Base-by-base conservation (phyloP, 2,888 invertebrate genomes). In the Phengaris alcon region DNA sequence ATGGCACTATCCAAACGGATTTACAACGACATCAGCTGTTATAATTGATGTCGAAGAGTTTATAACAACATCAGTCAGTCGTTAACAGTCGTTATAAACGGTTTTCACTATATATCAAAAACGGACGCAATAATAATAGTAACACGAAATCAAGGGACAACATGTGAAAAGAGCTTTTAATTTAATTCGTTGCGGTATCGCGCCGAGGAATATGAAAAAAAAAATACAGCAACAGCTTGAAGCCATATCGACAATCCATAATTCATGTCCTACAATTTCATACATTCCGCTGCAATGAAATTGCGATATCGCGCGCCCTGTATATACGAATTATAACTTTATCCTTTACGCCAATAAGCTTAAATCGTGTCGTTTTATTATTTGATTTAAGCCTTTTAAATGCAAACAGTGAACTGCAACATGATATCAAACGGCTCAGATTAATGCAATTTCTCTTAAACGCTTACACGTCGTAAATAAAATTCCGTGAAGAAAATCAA, bases 241-340 rank as follows among this genome's bases (percentile, higher is more conserved):
- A 91, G 92, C 93, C 90, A 90, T 93, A 93, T 93, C 93, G 93
- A 93, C 93, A 93, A 93, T 93, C 92, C 92, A 93, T 93, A 93
- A 93, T 93, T 93, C 93, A 93, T 93, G 93, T 92, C 91, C 88
- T 88, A 93, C 93, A 93, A 92, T 93, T 93, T 93, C 91, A 93
- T 93, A 93, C 89, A 86, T 88, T 87, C 87, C 84, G 81, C 84
- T 83, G 80, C 81, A 81, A 80, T 79, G 78, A 78, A 82, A 84
- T 81, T 80, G 83, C 81, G 84, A 82, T 86, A 88, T 85, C 81
- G 84, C 83, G 79, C 79, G 76, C 79, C 75, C 75, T 74, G 78
- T 77, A 79, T 80, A 82, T 81, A 77, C 84, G 82, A 90, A 86
- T 85, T 81, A 78, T 84, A 79, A 83, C 90, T 86, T 85, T 90